These are phyloP conservation scores for Erebia palarica DNA, from an alignment of 2,888 invertebrate species.

Conservation along the genomic window DNA sequence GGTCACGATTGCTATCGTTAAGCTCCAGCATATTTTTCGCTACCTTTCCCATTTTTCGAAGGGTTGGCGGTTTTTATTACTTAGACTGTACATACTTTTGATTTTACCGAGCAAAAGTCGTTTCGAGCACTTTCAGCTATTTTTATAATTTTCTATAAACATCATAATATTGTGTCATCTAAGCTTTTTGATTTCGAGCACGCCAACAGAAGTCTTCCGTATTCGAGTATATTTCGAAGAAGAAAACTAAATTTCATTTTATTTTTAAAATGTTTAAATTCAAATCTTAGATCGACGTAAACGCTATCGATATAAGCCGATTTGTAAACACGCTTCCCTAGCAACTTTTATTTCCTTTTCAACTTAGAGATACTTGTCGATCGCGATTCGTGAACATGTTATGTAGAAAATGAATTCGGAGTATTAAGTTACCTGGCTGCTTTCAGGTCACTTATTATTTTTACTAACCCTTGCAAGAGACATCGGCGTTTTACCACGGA, in stretches of 20 bases:
- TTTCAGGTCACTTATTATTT: conserved; percentile 25
- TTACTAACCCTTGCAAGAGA: not conserved
- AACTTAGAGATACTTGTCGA: conserved; percentile 29
- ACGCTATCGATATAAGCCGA: conserved; percentile 46
- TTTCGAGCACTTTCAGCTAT: not conserved
- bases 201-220: conserved; percentile 1
- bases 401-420: conserved; percentile 35
- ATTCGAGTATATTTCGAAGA: conserved; percentile 5
- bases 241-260: conserved; percentile 7
- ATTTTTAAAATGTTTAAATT: conserved; percentile 23
- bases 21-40: not conserved
- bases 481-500: not conserved
- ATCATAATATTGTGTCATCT: not conserved
- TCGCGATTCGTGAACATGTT: conserved; percentile 35
- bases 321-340: conserved; percentile 47
- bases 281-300: conserved; percentile 26
- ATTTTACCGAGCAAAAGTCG: not conserved
- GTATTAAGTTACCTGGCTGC: conserved; percentile 20
- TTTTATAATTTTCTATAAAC: not conserved
- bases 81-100: conserved; percentile 2
- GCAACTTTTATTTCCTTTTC: conserved; percentile 51
- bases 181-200: not conserved
- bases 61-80: not conserved
- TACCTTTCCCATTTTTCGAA: not conserved
- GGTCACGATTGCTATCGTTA: too few species aligned